Evolutionary conservation across 2,888 invertebrate genomes (phyloP), one percentile per base, ranked within the genome.

Genomic region (Flexamia atlantica): DNA sequence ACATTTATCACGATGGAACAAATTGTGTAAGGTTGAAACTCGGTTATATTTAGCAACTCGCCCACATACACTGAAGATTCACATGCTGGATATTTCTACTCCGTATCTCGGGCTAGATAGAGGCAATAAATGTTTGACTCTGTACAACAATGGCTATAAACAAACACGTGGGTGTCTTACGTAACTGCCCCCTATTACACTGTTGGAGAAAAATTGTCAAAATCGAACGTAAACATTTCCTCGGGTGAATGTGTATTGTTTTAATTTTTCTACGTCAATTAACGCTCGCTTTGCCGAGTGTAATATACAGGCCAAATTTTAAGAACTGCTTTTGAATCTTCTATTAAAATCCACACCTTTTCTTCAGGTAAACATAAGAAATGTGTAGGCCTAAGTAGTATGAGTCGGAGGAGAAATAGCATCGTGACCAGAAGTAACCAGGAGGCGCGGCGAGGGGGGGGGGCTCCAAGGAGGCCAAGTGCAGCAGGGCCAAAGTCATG

Each of bases 401-500:
- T n/a, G n/a, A n/a, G n/a, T n/a, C n/a, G n/a, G n/a, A n/a, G n/a
- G n/a, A n/a, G n/a, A n/a, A n/a, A n/a, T n/a, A n/a, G n/a, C n/a
- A n/a, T n/a, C n/a, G n/a, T n/a, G n/a, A n/a, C n/a, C n/a, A n/a
- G n/a, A n/a, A n/a, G n/a, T n/a, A n/a, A 36, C 36, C 36, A 36
- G 46, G 46, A 12, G 46, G 7, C 2, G 46, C 14, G 20, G 5
- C 23, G 57, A 25, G 32, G 32, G 25, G 68, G 32, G 68, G 32
- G 14, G 32, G 32, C 68, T 30, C 68, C 32, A 28, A 14, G 32
- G 57, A 36, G 68, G 68, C 68, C 68, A 68, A 68, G 68, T 57
- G 68, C 68, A 32, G 30, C 30, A 68, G 68, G 68, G 68, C 68
- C 68, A 68, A 68, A 68, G 68, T 68, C 68, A 68, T 17, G 68